Percentiles rank a stretch among this genome's conserved stretches.
Evolutionary conservation across 2,113 vertebrate species (phyloP).

Genomic region (Channa argus): DNA sequence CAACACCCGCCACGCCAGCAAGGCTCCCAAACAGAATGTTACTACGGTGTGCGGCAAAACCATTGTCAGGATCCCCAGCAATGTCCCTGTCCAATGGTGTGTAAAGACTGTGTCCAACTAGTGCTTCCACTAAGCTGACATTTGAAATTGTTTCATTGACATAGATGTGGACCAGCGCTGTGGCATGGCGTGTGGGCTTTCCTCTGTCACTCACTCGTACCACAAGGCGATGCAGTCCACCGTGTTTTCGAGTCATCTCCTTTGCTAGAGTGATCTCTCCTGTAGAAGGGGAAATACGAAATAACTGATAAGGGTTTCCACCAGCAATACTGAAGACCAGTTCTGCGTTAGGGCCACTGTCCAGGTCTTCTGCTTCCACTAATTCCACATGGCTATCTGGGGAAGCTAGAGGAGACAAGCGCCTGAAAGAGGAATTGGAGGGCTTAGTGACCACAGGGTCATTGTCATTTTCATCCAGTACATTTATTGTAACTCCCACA

Average conservation of each 20-base stretch:
- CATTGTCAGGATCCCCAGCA: constrained; percentile 94
- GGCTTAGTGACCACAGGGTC: constrained; percentile 95
- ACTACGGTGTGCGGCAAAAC: constrained; percentile 92
- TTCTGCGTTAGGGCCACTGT: constrained; percentile 93
- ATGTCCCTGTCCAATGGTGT: constrained; percentile 97
- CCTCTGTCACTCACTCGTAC: constrained; percentile 95
- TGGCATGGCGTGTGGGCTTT: constrained; percentile 92
- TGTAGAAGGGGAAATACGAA: constrained; percentile 92
- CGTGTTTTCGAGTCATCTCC: constrained; percentile 93
- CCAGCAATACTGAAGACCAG: constrained; percentile 92
- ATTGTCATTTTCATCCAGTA: constrained; percentile 98
- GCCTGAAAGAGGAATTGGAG: constrained; percentile 94
- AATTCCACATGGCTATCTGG: constrained; percentile 93
- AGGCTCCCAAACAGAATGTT: constrained; percentile 97
- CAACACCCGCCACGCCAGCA: constrained; percentile 94
- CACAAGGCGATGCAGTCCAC: constrained; percentile 94
- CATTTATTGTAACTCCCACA: constrained; percentile 96
- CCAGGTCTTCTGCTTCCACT: constrained; percentile 95
- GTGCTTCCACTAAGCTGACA: constrained; percentile 91
- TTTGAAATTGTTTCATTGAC: constrained; percentile 97
- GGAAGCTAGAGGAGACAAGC: constrained; percentile 90
- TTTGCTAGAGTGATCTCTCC: constrained; percentile 96
- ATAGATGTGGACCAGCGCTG: constrained; percentile 95
- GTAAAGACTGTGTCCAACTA: constrained; percentile 96
- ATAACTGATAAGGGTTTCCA: constrained; percentile 96